phyloP scores from a whole-genome alignment of 2,797 vertebrate species.

The Anniella stebbinsi region DNA sequence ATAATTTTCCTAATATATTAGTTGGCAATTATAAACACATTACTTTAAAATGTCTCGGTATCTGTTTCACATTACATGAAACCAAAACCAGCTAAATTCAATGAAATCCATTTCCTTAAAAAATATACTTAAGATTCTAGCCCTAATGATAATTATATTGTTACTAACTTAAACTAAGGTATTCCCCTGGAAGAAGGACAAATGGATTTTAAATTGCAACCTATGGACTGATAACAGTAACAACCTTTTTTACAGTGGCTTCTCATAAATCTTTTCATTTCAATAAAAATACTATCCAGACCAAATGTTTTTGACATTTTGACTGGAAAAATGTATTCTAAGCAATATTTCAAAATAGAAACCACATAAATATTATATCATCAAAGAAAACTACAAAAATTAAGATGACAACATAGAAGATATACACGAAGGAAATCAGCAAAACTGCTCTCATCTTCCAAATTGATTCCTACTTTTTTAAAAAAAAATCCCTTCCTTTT shows the following conservation, averaged over 20 bases:
- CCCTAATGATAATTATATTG: not conserved
- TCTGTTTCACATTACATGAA: not conserved
- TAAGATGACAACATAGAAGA: not conserved
- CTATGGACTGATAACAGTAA: not conserved
- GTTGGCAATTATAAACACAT: not conserved
- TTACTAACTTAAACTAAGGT: not conserved
- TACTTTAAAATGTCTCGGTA: not conserved
- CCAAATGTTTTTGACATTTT: conserved; percentile 31
- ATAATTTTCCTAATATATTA: not conserved
- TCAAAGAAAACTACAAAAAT: not conserved
- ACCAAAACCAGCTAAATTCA: not conserved
- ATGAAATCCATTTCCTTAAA: not conserved
- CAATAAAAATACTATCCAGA: conserved; percentile 1
- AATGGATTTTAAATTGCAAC: not conserved
- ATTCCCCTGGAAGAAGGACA: not conserved
- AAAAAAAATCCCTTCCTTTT: not conserved
- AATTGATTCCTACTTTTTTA: conserved; percentile 7
- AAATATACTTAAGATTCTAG: not conserved
- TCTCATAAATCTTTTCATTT: conserved; percentile 27
- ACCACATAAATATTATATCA: not conserved
- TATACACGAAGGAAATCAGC: not conserved
- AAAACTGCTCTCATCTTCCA: conserved; percentile 8
- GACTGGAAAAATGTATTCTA: conserved; percentile 3
- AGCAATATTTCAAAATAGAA: not conserved
- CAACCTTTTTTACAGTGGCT: not conserved